Evolutionary conservation across 2,113 vertebrate species (phyloP).

Genomic region (Corythaeola cristata): DNA sequence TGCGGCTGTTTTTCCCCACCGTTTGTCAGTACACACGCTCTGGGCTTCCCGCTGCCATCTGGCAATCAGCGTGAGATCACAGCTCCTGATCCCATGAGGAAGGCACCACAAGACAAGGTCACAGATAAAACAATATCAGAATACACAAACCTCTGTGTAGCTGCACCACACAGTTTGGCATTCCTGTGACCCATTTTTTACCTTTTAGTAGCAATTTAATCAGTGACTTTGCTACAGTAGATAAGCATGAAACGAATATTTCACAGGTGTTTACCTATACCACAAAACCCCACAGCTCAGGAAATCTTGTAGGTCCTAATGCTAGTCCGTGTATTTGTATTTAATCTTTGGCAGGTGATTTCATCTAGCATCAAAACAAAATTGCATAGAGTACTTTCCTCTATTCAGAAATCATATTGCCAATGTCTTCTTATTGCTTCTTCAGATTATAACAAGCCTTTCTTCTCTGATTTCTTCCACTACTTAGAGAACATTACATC

Average conservation of each 20-base stretch:
- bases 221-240: not conserved
- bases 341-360: not conserved
- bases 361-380: not conserved
- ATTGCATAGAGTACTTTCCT: not conserved
- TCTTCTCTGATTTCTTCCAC: not conserved
- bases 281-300: not conserved
- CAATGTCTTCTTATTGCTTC: not conserved
- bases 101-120: slow-evolving; percentile 44
- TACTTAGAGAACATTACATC: not conserved
- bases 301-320: not conserved
- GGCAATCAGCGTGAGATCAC: slow-evolving; percentile 49
- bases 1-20: not conserved
- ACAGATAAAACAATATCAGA: slow-evolving; percentile 27
- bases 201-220: not conserved
- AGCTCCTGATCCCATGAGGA: slow-evolving; percentile 12
- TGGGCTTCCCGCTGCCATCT: slow-evolving; percentile 27
- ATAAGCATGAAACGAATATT: slow-evolving; percentile 8
- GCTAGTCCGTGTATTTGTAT: not conserved
- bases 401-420: not conserved
- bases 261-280: not conserved
- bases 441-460: not conserved
- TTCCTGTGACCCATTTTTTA: not conserved
- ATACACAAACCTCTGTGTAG: not conserved
- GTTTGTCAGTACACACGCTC: not conserved
- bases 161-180: not conserved